Evolutionary conservation across 2,797 vertebrate genomes (phyloP), one percentile per base, ranked within the genome.

Genomic region (Urophycis tenuis): DNA sequence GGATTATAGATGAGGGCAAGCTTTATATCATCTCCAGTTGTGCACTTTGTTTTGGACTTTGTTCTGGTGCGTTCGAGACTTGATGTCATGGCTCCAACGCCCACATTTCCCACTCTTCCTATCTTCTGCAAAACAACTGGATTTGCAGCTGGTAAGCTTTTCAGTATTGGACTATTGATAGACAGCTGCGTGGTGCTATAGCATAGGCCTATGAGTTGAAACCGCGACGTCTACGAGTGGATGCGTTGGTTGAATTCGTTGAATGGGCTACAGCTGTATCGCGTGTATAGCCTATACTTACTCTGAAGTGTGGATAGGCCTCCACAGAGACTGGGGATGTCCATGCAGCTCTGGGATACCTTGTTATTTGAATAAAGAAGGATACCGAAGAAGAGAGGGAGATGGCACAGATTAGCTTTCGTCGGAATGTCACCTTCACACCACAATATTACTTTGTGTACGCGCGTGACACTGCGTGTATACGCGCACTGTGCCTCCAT

Each of bases 331-430:
- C 95, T 94, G 36, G 92, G 81, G 12, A 89, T 87, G 73, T 92
- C 92, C 88, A 88, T 75, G 78, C 85, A 79, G 33, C 84, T 85
- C 91, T 93, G 93, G 0, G 93, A 87, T 80, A 92, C 92, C 95
- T 97, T 90, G 78, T 72, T 14, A 78, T 6, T 71, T 22, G 2
- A 75, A 22, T 30, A 79, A 34, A 53, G 29, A 32, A 49, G 19
- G 17, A 71, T 17, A 71, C 31, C 32, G 32, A 19, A 71, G 32
- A 33, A 71, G 15, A 74, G 29, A 22, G 30, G 41, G 72, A 74
- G 29, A 73, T 36, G 72, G 29, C 25, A 45, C 22, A 30, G 36
- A 45, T 73, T 45, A 73, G 72, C 34, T 34, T 19, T 72, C 45
- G 60, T 67, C 60, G n/a, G 60, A 67, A 67, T 67, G 60, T 29